A percentile compares a stretch with the other conserved stretches of the same genome.
These are phyloP conservation scores for Cydia splendana DNA, from an alignment of 1,140 invertebrate species.

Conservation along the genomic window DNA sequence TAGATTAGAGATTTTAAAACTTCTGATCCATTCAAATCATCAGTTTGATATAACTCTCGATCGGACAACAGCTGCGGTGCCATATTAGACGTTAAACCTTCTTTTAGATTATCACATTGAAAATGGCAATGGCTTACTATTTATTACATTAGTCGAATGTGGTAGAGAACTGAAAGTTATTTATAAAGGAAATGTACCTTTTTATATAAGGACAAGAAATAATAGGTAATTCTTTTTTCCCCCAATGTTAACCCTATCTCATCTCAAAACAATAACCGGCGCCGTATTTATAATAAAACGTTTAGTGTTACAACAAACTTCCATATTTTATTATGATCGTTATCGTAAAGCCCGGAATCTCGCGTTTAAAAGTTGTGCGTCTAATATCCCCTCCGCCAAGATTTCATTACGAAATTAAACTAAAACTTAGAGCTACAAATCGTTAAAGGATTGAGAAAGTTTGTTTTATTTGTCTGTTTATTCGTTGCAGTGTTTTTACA, in stretches of 20 bases:
- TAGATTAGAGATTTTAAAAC: too few species aligned
- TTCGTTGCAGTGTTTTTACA: neutral
- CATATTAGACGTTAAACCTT: too few species aligned
- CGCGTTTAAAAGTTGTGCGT: constrained; percentile 68
- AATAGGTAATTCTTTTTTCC: neutral
- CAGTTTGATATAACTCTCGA: too few species aligned
- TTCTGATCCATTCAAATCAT: too few species aligned
- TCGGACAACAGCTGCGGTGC: too few species aligned
- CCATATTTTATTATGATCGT: constrained; percentile 79
- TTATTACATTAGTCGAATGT: too few species aligned
- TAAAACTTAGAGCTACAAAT: constrained; percentile 58
- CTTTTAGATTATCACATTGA: too few species aligned
- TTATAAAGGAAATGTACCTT: too few species aligned
- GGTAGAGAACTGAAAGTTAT: too few species aligned
- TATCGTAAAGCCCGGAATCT: constrained; percentile 70
- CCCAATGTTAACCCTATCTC: constrained; percentile 47
- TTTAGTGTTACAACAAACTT: constrained; percentile 77
- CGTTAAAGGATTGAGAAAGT: constrained; percentile 42
- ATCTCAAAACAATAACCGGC: constrained; percentile 60
- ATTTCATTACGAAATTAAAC: constrained; percentile 73
- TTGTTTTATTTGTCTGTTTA: constrained; percentile 39
- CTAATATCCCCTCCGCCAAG: constrained; percentile 53
- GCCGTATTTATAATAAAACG: constrained; percentile 74
- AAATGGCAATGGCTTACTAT: too few species aligned
- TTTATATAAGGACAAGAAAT: too few species aligned